Base-by-base conservation (phyloP, 2,797 vertebrate genomes). In the Rhinichthys osculus region DNA sequence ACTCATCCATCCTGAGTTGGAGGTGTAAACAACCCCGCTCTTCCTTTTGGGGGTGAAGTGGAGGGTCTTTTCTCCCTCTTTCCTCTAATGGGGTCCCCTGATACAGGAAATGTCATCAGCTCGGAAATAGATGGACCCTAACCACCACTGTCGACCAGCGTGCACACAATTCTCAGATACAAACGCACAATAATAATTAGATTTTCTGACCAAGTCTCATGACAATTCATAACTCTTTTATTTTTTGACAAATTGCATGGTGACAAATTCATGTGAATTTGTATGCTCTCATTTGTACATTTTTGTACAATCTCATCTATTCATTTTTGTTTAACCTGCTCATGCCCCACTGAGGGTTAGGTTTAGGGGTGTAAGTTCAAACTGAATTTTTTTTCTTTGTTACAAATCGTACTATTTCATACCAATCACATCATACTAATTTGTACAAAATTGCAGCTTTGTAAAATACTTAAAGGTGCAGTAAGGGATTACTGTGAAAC, bases 61-160 rank as follows among this genome's bases (percentile, higher is more conserved):
- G 91, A 94, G 92, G 91, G 89, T 91, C 95, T 92, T 93, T 92
- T 90, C 86, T 90, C 88, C 91, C 90, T 91, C 93, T 94, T 92
- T 87, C 91, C 94, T 94, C 93, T 97, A 96, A 96, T 96, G 95
- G 95, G 94, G 92, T 97, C 95, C 95, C 96, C 92, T 96, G 96
- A 94, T 95, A 95, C 93, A 91, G 90, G 90, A 92, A 81, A 90
- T 95, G 95, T 95, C 94, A 94, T 94, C 93, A 87, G 80, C 85
- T 88, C 50, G 66, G 91, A 95, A 94, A 93, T 94, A 93, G 93
- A 95, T 95, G 95, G 92, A 57, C 74, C 90, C 86, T 88, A 57
- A 71, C 64, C 64, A 33, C 21, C 38, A 64, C 57, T 64, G 47
- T 82, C 67, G 57, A 85, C 40, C 64, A 84, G 50, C 44, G 64